Evolutionary conservation across 2,888 invertebrate genomes (phyloP).

Genomic region (Globia sparganii): DNA sequence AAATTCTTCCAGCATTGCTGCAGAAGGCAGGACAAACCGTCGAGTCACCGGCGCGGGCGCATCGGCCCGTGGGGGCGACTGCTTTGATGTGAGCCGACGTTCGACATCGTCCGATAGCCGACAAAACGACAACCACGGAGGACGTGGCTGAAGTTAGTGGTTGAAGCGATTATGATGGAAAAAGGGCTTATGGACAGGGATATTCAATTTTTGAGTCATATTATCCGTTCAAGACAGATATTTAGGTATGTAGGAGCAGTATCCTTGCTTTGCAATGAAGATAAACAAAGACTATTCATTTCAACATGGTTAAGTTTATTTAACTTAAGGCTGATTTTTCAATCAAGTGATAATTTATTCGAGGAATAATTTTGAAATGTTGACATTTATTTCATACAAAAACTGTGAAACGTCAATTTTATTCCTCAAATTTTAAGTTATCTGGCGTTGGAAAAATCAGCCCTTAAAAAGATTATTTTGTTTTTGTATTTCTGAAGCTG

Average conservation of each 20-base stretch:
- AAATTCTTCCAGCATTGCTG: conserved; percentile 77
- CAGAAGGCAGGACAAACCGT: conserved; percentile 78
- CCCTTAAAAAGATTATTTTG: neutral
- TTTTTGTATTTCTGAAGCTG: neutral
- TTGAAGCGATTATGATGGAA: conserved; percentile 62
- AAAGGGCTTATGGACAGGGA: neutral
- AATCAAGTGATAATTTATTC: too few relatives aligned
- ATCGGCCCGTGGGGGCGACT: conserved; percentile 77
- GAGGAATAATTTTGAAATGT: too few relatives aligned
- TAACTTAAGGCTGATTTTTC: too few relatives aligned
- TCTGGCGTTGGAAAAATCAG: too few relatives aligned
- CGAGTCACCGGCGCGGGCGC: conserved; percentile 87
- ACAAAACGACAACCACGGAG: conserved; percentile 85
- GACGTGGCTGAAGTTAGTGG: conserved; percentile 69
- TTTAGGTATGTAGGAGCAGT: neutral
- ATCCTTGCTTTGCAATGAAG: neutral
- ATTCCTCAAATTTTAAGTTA: too few relatives aligned
- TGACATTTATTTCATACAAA: too few relatives aligned
- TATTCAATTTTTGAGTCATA: neutral
- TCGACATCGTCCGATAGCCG: conserved; percentile 88
- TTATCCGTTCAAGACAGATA: neutral
- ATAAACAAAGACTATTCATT: neutral
- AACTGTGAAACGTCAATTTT: too few relatives aligned
- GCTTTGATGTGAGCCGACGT: conserved; percentile 89
- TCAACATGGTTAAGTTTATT: neutral